Conservation (phyloP, 2,888 invertebrate genomes). For the Cheilosia soror region DNA sequence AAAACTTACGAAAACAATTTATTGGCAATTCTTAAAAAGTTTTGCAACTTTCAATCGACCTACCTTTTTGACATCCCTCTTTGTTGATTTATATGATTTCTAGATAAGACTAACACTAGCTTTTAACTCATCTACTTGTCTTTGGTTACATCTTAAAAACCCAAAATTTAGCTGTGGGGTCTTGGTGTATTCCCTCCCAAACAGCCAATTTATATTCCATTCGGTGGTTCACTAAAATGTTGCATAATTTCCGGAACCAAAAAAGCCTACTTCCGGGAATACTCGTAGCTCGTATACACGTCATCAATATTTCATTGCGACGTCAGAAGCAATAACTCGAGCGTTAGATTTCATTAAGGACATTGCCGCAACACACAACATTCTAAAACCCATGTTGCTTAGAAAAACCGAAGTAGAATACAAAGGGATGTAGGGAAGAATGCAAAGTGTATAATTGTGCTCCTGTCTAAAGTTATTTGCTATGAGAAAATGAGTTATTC, state of each 20-base stretch:
- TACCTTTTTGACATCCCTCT: no score
- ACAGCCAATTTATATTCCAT: conserved; percentile 23
- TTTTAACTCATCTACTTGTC: no score
- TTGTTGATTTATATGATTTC: no score
- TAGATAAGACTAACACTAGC: no score
- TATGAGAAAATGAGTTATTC: conserved; percentile 32
- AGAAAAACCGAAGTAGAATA: not conserved
- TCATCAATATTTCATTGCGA: conserved; percentile 42
- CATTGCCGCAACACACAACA: not conserved
- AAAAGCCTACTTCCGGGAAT: conserved; percentile 9
- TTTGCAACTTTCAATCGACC: no score
- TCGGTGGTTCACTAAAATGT: conserved; percentile 12
- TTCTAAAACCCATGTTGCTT: not conserved
- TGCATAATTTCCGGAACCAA: not conserved
- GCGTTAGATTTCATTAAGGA: conserved; percentile 36
- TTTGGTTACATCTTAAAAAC: no score
- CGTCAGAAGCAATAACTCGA: not conserved
- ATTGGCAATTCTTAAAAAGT: no score
- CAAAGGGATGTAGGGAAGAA: not conserved
- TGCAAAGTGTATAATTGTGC: not conserved
- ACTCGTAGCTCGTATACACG: not conserved
- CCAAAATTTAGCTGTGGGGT: no score
- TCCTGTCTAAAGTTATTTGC: conserved; percentile 7
- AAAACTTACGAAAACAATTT: no score
- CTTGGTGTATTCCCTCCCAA: not conserved